Evolutionary conservation across 37 sponge, comb jelly and placozoan genomes (phyloP).

Genomic region (Agelas oroides): DNA sequence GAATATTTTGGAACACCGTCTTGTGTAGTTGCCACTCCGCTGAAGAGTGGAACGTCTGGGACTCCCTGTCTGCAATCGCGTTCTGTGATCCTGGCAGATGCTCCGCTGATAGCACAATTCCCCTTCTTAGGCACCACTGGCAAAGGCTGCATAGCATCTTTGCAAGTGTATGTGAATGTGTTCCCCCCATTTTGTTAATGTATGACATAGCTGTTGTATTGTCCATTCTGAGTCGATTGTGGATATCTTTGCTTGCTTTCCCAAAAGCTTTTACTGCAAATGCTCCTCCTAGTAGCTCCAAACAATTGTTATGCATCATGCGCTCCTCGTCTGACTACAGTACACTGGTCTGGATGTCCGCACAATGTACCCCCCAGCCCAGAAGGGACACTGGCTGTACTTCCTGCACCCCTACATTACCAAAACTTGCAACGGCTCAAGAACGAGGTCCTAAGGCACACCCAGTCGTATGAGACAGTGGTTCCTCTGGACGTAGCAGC

Average conservation of each 20-base stretch:
- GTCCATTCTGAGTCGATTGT: constrained; percentile 47
- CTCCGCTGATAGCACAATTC: constrained; percentile 38
- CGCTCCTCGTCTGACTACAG: constrained; percentile 51
- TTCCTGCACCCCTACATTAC: constrained; percentile 52
- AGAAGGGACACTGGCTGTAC: no score
- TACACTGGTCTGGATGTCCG: background rate
- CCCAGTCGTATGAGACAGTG: no score
- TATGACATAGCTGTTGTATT: constrained; percentile 57
- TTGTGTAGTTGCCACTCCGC: constrained; percentile 44
- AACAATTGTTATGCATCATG: constrained; percentile 49
- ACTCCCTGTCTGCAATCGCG: constrained; percentile 35
- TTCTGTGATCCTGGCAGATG: constrained; percentile 53
- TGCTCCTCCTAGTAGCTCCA: constrained; percentile 60
- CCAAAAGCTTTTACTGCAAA: constrained; percentile 54
- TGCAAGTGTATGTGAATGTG: constrained; percentile 3
- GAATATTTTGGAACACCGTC: background rate
- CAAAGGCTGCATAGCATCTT: constrained; percentile 7
- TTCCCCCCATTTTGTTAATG: constrained; percentile 71
- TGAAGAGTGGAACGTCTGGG: constrained; percentile 5
- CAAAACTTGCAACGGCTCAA: background rate
- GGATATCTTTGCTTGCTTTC: constrained; percentile 2
- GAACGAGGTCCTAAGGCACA: no score
- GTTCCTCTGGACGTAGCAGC: no score
- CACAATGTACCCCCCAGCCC: constrained; percentile 44
- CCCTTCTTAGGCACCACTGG: constrained; percentile 55